Conservation (phyloP, 2,888 invertebrate genomes). For the Lepidocyrtinus sp. region DNA sequence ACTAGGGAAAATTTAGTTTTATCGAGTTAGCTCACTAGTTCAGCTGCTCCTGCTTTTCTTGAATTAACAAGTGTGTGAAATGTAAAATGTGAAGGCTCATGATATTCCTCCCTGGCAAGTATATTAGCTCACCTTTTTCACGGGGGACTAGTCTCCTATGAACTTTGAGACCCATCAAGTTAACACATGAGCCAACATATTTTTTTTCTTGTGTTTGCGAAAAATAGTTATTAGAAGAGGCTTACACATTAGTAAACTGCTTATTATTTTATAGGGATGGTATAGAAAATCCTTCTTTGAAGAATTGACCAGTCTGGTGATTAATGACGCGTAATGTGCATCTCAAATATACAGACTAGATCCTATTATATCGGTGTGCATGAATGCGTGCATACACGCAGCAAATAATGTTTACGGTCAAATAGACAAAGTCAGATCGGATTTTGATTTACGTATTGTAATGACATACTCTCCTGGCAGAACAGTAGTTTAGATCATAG, state of each 20-base stretch:
- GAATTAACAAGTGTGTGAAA: background rate
- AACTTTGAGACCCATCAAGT: too few relatives aligned
- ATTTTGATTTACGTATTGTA: too few relatives aligned
- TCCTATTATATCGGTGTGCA: background rate
- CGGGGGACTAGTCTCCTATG: too few relatives aligned
- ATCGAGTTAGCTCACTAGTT: too few relatives aligned
- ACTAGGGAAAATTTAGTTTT: background rate
- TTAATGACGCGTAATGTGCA: constrained; percentile 50
- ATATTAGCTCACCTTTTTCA: constrained; percentile 30
- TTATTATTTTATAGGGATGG: constrained; percentile 12
- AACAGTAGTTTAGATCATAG: background rate
- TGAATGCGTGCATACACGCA: constrained; percentile 27
- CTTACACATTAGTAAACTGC: constrained; percentile 37
- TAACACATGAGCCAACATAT: constrained; percentile 23
- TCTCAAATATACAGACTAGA: constrained; percentile 11
- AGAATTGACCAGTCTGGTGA: constrained; percentile 44
- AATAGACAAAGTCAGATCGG: constrained; percentile 22
- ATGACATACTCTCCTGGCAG: too few relatives aligned
- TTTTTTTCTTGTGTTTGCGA: constrained; percentile 15
- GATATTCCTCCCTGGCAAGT: background rate
- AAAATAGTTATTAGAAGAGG: constrained; percentile 36
- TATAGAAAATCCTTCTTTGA: constrained; percentile 17
- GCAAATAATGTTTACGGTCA: constrained; percentile 14
- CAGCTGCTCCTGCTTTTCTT: too few relatives aligned
- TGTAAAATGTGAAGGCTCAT: background rate